Evolutionary conservation across 2,888 invertebrate species (phyloP).

Genomic region (Steromphala cineraria): DNA sequence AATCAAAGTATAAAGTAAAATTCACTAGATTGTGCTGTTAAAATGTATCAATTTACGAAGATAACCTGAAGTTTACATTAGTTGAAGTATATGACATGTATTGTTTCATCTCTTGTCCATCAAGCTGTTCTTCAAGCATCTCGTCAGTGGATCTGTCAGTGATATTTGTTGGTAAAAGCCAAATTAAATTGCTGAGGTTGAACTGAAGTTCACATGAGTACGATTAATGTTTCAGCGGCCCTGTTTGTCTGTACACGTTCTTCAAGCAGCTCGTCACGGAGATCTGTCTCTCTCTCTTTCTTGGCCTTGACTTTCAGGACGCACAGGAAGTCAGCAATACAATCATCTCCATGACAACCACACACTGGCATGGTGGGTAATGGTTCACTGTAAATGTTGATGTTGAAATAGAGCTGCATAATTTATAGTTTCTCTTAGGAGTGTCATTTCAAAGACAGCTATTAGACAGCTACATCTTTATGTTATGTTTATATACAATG

Average conservation of each 20-base stretch:
- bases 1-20: too few species aligned
- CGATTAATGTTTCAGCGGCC: constrained; percentile 33
- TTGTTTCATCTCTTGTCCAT: too few species aligned
- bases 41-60: too few species aligned
- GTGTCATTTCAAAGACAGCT: neutral
- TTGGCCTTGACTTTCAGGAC: constrained; percentile 62
- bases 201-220: neutral
- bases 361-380: constrained; percentile 69
- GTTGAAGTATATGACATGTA: too few species aligned
- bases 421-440: neutral
- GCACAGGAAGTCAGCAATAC: constrained; percentile 45
- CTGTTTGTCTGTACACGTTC: constrained; percentile 56
- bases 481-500: too few species aligned
- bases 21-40: too few species aligned
- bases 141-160: too few species aligned
- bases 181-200: too few species aligned
- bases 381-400: neutral
- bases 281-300: constrained; percentile 64
- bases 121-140: too few species aligned
- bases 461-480: too few species aligned
- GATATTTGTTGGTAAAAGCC: too few species aligned
- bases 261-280: constrained; percentile 62
- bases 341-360: constrained; percentile 58
- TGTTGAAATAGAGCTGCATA: neutral
- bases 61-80: too few species aligned